Base-by-base conservation (phyloP, 2,113 vertebrate species). In the Myiopsitta monachus region DNA sequence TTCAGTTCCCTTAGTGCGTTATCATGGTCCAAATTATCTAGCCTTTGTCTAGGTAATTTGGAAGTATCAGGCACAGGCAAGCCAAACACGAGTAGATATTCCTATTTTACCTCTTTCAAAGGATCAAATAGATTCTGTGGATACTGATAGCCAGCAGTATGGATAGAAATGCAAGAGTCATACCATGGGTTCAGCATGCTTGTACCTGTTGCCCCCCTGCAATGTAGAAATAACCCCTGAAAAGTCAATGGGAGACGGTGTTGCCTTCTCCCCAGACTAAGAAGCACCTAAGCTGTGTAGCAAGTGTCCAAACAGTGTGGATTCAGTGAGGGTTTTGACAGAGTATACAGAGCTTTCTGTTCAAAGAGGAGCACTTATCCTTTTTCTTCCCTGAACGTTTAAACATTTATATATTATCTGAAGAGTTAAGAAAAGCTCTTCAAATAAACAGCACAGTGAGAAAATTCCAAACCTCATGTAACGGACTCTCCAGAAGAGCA, bases 391-490 rank as follows among this genome's bases (percentile, higher is more conserved):
- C 54, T 80, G 38, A 59, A 70, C 54, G 54, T 75, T 90, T 77
- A 46, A 88, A 43, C 31, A 67, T 89, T 80, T 67, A 47, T 49
- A 49, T 86, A 38, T 44, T 77, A 43, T 38, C n/a, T 38, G 27
- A 63, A 92, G 41, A 83, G 14, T 26, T 67, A 93, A 88, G 62
- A 74, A 80, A 77, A 92, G 31, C 9, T 94, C 44, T 93, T 92
- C 44, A 94, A 90, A 93, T 88, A 95, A 92, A 94, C 70, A 83
- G 13, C 55, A 61, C 7, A 33, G 46, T 74, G 46, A 68, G 33
- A 44, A 92, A 80, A 81, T 95, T 75, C 47, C 77, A 89, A 92
- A 82, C 27, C 19, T 79, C 41, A 30, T 16, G 17, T 7, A 38
- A 51, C n/a, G 79, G 39, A 61, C 36, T 85, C 49, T 21, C 18